Evolutionary conservation across 2,797 vertebrate species (phyloP).

Genomic region (Helicolenus hilgendorfi): DNA sequence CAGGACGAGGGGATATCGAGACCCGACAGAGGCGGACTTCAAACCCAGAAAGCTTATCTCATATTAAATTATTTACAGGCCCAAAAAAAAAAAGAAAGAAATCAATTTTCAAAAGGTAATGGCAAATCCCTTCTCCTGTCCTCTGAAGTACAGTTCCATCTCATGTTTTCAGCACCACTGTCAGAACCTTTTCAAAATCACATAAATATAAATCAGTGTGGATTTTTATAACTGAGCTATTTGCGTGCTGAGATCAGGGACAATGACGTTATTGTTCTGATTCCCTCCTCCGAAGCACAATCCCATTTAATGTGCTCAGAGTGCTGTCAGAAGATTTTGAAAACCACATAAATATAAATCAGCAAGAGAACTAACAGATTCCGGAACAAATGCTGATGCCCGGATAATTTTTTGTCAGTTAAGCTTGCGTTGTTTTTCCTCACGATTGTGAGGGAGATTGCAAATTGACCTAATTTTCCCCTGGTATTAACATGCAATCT

Average conservation of each 20-base stretch:
- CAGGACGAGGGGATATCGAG: conserved; percentile 25
- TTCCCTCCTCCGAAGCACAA: conserved; percentile 34
- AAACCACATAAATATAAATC: conserved; percentile 62
- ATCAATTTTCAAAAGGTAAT: conserved; percentile 60
- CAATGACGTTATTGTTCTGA: conserved; percentile 47
- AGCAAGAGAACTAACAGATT: conserved; percentile 28
- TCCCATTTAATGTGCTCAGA: conserved; percentile 36
- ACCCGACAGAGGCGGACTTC: conserved; percentile 49
- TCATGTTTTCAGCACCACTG: conserved; percentile 27
- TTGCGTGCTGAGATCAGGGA: conserved; percentile 40
- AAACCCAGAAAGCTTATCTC: conserved; percentile 54
- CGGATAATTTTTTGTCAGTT: background rate
- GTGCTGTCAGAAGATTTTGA: conserved; percentile 35
- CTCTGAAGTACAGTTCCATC: conserved; percentile 42
- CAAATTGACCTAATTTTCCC: background rate
- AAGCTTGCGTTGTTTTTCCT: conserved; percentile 13
- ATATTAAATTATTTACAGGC: conserved; percentile 68
- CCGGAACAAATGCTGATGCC: background rate
- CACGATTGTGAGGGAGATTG: conserved; percentile 1
- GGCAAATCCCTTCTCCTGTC: conserved; percentile 44
- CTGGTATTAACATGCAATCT: background rate
- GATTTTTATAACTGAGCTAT: conserved; percentile 34
- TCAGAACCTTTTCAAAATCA: conserved; percentile 57
- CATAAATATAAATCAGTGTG: conserved; percentile 59
- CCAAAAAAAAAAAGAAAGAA: conserved; percentile 28